Evolutionary conservation across 2,888 invertebrate genomes (phyloP), one percentile per base, ranked within the genome.

Genomic region (Rotaria socialis): DNA sequence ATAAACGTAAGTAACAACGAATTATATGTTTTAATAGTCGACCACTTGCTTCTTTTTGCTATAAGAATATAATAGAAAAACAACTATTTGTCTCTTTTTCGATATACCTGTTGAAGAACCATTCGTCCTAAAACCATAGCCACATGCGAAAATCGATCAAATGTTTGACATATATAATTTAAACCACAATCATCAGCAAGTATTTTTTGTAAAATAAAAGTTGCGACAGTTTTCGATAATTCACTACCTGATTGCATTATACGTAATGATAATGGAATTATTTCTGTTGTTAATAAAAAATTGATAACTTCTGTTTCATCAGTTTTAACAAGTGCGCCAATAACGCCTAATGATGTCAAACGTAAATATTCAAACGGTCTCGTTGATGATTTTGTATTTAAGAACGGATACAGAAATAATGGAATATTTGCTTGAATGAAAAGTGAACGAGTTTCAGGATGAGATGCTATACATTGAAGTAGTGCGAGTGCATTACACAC

Each of bases 211-310:
- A 99, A 93, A 90, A 99, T 99, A 91, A 99, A 99, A 52, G 99
- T 99, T 19, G 99, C 98, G 5, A 93, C 98, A 24, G 99, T 99
- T 93, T 98, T 98, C 88, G 97, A 97, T 19, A 99, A 92, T 92
- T 99, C 99, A 87, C 97, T 97, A 87, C 99, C 99, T 88, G 96
- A 95, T 92, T 99, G 99, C 99, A 99, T 99, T 87, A 99, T 99
- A 89, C 97, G 94, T 87, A 99, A 93, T 91, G 99, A 99, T 22
- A 99, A 92, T 0, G 99, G 99, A 90, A 99, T 99, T 89, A 99
- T 99, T 93, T 99, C 99, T 56, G 99, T 99, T 19, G 97, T 97
- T 87, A 99, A 93, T 85, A 99, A 93, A 91, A 99, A 99, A 88
- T 96, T 97, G 85, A 99, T 99, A 11, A 99, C 99, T 93, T 97